phyloP scores from a whole-genome alignment of 2,797 vertebrate species.

The Neosilurus hyrtlii region DNA sequence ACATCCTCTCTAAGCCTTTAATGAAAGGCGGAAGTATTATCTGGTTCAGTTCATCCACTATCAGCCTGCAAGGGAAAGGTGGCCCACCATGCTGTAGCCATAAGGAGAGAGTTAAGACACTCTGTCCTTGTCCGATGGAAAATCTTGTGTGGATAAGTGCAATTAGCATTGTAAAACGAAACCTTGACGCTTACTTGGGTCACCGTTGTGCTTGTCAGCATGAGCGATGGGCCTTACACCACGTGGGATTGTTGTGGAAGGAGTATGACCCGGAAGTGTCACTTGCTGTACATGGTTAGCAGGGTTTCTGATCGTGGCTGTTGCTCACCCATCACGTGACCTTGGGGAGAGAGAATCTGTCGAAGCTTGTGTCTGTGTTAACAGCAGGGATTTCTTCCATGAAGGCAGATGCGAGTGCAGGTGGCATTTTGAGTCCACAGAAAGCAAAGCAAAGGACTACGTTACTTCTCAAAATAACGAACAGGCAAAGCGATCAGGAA shows the following conservation, averaged over 20 bases:
- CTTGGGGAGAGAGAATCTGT: neutral
- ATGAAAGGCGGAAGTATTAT: neutral
- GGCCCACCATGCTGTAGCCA: neutral
- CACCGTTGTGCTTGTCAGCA: conserved; percentile 9
- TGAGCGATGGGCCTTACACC: neutral
- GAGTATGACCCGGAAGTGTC: neutral
- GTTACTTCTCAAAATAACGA: neutral
- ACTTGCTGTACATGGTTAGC: neutral
- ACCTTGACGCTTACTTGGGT: neutral
- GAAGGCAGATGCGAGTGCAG: neutral
- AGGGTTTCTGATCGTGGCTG: neutral
- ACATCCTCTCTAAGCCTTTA: neutral
- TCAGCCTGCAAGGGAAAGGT: neutral
- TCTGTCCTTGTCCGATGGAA: conserved; percentile 21
- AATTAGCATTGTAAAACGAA: conserved; percentile 24
- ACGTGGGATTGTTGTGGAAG: neutral
- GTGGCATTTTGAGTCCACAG: neutral
- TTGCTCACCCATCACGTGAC: neutral
- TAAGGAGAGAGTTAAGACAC: conserved; percentile 12
- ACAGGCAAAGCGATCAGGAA: neutral
- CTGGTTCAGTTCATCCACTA: neutral
- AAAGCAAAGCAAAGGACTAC: neutral
- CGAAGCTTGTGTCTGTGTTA: neutral
- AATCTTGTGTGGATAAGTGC: neutral
- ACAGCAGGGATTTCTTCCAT: neutral